Conservation (phyloP, 2,888 invertebrate genomes). For the Agrypnus murinus region DNA sequence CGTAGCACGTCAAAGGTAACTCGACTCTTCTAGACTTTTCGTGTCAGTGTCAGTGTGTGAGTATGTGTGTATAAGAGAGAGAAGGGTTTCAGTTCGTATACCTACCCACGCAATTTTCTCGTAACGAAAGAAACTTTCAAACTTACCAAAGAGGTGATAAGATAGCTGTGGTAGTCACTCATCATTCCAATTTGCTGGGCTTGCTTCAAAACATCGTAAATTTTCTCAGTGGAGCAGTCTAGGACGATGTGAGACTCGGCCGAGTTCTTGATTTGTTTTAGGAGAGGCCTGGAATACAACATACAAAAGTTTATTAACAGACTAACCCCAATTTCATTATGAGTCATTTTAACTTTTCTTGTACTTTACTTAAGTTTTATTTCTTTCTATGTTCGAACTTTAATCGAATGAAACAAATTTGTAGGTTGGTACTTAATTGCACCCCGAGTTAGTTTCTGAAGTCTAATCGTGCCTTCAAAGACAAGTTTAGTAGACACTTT, state of each 20-base stretch:
- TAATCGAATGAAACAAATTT: constrained; percentile 38
- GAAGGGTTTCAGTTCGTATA: constrained; percentile 28
- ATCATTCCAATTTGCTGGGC: constrained; percentile 98
- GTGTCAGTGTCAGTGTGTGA: constrained; percentile 25
- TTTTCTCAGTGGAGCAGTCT: constrained; percentile 90
- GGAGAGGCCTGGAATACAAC: constrained; percentile 78
- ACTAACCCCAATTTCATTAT: constrained; percentile 39
- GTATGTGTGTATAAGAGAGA: no score
- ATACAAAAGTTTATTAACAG: constrained; percentile 36
- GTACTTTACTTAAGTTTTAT: constrained; percentile 37
- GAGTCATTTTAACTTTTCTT: constrained; percentile 30
- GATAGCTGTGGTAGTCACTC: constrained; percentile 95
- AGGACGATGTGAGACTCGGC: constrained; percentile 93
- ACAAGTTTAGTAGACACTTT: constrained; percentile 3
- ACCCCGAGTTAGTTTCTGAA: neutral
- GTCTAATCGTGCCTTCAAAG: constrained; percentile 12
- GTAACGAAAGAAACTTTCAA: constrained; percentile 30
- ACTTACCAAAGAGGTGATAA: constrained; percentile 91
- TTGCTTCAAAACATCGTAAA: constrained; percentile 91
- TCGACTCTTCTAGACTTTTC: constrained; percentile 28
- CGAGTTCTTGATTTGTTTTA: constrained; percentile 94
- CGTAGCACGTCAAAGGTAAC: constrained; percentile 30
- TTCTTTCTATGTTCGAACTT: constrained; percentile 20
- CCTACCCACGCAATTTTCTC: constrained; percentile 26
- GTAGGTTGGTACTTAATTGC: constrained; percentile 25